Base-by-base conservation (phyloP, 2,113 vertebrate species). In the Hiodon tergisus region DNA sequence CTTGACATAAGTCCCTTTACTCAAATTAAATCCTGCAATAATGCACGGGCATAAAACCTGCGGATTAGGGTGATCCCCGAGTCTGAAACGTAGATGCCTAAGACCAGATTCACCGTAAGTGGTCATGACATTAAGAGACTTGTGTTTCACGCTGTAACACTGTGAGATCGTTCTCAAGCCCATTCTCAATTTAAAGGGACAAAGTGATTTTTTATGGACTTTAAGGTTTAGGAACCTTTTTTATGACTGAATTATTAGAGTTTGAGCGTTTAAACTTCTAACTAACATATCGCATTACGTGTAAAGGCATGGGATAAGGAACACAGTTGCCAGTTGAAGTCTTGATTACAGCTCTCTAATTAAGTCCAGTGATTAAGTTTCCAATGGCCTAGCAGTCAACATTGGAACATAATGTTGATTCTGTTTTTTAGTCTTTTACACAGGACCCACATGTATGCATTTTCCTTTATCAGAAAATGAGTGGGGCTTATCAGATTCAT, bases 381-480 rank as follows among this genome's bases (percentile, higher is more conserved):
- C 13, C 13, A 10, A 1, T 17, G 13, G 31, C 17, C 5, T 17
- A 6, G 3, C 7, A 7, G 31, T 67, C 65, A 46, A 47, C 60
- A 71, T 16, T 59, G 10, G 31, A 31, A 31, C 31, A 31, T 31
- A 31, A 31, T 9, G 6, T 14, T 11, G 55, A 10, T 6, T 52
- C 3, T 13, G 10, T 16, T 16, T 14, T 2, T 8, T 3, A 9
- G 68, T 52, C 31, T 70, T 63, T 70, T 53, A 61, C 58, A 70
- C 10, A 17, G 55, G 8, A 9, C 31, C 47, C n/a, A 31, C 50
- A 13, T 76, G 75, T 47, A 50, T 71, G 65, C 68, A 71, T 76
- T 65, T 65, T 76, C 57, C 68, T 60, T 76, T 76, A 76, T 76
- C 75, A 76, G 75, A 71, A 76, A 71, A 74, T 74, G 60, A 75